A percentile compares a stretch with the other conserved stretches of the same genome.
Evolutionary conservation across 2,797 vertebrate species (phyloP).

Genomic region (Enteromius fasciolatus): DNA sequence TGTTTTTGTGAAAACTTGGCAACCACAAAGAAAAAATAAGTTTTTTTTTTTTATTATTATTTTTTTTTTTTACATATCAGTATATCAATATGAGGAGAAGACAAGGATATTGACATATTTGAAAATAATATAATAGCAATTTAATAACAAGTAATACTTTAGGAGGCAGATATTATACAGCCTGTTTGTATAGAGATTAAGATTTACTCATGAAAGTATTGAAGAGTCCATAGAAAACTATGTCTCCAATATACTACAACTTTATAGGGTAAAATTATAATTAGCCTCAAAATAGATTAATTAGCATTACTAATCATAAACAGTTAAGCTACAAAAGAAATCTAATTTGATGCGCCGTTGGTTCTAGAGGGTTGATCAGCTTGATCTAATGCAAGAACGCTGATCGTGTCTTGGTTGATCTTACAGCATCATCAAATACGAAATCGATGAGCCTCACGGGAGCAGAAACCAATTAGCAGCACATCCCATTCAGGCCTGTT

Average conservation of each 20-base stretch:
- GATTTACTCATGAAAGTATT: not conserved
- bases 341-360: not conserved
- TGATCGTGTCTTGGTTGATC: slow-evolving; percentile 40
- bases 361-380: not conserved
- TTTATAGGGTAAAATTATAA: not conserved
- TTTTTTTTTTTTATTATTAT: too few relatives aligned
- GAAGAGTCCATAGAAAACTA: not conserved
- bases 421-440: slow-evolving; percentile 23
- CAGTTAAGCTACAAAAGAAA: not conserved
- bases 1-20: not conserved
- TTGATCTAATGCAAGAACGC: slow-evolving; percentile 32
- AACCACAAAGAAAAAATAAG: too few relatives aligned
- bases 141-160: not conserved
- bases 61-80: too few relatives aligned
- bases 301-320: not conserved
- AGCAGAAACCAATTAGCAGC: slow-evolving; percentile 43
- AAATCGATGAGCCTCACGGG: slow-evolving; percentile 37
- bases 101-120: not conserved
- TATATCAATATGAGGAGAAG: not conserved
- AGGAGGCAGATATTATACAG: not conserved
- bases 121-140: not conserved
- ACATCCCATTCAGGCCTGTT: slow-evolving; percentile 34
- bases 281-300: not conserved
- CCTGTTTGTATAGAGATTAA: not conserved
- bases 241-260: not conserved